phyloP scores from a whole-genome alignment of 2,797 vertebrate species.

The Tolypeutes matacus region DNA sequence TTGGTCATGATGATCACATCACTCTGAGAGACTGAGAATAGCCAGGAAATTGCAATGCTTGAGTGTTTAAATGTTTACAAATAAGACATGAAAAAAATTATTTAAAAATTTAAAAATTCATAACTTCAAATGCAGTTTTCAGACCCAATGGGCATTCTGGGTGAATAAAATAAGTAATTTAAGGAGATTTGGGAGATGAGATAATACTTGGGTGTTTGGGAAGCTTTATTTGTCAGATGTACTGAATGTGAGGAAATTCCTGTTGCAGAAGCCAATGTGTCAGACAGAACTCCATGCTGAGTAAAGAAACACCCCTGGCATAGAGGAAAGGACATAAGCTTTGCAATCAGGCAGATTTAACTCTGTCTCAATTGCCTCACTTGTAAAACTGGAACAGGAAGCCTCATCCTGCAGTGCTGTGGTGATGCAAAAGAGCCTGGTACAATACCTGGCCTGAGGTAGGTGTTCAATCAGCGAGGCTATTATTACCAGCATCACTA shows the following conservation, averaged over 20 bases:
- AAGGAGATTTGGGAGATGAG: too few species aligned
- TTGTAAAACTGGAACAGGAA: too few species aligned
- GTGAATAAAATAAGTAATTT: neutral
- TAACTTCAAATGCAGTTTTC: neutral
- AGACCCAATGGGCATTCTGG: neutral
- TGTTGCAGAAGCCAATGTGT: neutral
- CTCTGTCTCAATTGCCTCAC: neutral
- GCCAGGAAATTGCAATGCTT: neutral
- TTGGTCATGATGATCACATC: too few species aligned
- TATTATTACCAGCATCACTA: too few species aligned
- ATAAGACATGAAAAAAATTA: neutral
- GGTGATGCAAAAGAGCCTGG: neutral
- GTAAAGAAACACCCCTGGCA: rapidly evolving
- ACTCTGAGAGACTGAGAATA: neutral
- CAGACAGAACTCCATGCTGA: neutral
- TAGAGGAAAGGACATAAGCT: neutral
- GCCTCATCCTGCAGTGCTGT: rapidly evolving
- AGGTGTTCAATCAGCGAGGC: rapidly evolving
- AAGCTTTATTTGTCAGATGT: rapidly evolving
- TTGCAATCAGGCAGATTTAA: neutral
- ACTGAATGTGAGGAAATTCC: rapidly evolving
- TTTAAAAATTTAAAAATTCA: neutral
- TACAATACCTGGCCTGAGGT: too few species aligned
- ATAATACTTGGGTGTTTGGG: neutral
- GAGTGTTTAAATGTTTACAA: neutral